A percentile compares a stretch with the other conserved stretches of the same genome.
Conservation (phyloP, 2,113 vertebrate species). For the Theristicus caerulescens region DNA sequence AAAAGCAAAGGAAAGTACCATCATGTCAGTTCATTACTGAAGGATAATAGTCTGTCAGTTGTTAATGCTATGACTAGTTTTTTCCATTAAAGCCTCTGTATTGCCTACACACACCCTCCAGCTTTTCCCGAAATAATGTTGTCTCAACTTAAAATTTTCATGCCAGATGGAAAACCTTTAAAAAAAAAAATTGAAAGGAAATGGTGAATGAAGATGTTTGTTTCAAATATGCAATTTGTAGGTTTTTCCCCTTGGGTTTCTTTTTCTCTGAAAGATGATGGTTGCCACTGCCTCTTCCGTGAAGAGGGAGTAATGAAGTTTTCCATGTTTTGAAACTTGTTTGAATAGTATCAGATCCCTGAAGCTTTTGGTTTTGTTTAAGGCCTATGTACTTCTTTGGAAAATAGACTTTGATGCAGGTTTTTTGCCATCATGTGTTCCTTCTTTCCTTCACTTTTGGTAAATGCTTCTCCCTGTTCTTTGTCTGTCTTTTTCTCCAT, state of each 20-base stretch:
- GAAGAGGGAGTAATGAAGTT: not conserved
- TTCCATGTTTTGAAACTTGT: not conserved
- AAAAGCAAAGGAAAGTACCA: not conserved
- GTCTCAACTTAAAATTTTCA: not conserved
- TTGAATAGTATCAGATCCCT: not conserved
- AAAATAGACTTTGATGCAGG: not conserved
- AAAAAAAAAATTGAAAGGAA: not conserved
- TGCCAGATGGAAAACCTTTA: not conserved
- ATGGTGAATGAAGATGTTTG: constrained; percentile 6
- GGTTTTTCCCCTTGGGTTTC: not conserved
- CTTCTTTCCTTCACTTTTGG: not conserved
- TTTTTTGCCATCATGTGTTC: not conserved
- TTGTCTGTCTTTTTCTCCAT: not conserved
- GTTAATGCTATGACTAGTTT: not conserved
- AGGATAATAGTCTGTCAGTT: constrained; percentile 8
- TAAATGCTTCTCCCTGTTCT: not conserved
- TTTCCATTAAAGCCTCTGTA: constrained; percentile 5
- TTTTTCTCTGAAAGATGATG: not conserved
- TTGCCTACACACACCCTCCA: constrained; percentile 4
- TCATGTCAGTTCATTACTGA: not conserved
- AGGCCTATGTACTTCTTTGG: not conserved
- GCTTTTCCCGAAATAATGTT: constrained; percentile 35
- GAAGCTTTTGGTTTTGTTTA: constrained; percentile 4
- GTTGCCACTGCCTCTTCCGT: not conserved
- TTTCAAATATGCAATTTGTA: not conserved